These are phyloP conservation scores for Zele albiditarsus DNA, from an alignment of 2,888 invertebrate species.

Conservation along the genomic window DNA sequence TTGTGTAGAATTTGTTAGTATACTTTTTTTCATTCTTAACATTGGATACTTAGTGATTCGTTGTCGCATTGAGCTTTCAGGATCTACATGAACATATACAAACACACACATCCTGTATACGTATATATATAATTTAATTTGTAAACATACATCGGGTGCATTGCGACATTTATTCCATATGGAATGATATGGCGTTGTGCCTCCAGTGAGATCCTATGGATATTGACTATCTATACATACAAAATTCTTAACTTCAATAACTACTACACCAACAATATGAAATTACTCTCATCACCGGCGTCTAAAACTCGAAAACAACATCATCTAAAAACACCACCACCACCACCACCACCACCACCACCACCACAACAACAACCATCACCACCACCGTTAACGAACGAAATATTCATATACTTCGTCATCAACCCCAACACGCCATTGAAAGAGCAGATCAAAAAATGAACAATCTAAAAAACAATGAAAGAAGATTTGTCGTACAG, in stretches of 20 bases:
- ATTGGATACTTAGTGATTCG: constrained; percentile 12
- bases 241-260: background rate
- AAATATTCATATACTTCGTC: constrained; percentile 47
- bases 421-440: constrained; percentile 26
- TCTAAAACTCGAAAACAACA: constrained; percentile 33
- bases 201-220: constrained; percentile 12
- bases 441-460: constrained; percentile 44
- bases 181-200: constrained; percentile 1
- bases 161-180: background rate
- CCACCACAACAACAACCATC: constrained; percentile 34
- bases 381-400: constrained; percentile 34
- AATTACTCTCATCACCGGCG: constrained; percentile 22
- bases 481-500: background rate
- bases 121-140: constrained; percentile 15
- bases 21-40: background rate
- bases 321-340: constrained; percentile 37
- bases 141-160: constrained; percentile 11
- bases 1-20: constrained; percentile 20
- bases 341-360: background rate
- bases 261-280: background rate
- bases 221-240: constrained; percentile 27
- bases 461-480: background rate
- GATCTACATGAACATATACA: constrained; percentile 20
- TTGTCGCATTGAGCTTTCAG: constrained; percentile 27
- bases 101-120: constrained; percentile 21